These are phyloP conservation scores for Neuroterus valhalla DNA, from an alignment of 1,140 invertebrate genomes.

Conservation along the genomic window DNA sequence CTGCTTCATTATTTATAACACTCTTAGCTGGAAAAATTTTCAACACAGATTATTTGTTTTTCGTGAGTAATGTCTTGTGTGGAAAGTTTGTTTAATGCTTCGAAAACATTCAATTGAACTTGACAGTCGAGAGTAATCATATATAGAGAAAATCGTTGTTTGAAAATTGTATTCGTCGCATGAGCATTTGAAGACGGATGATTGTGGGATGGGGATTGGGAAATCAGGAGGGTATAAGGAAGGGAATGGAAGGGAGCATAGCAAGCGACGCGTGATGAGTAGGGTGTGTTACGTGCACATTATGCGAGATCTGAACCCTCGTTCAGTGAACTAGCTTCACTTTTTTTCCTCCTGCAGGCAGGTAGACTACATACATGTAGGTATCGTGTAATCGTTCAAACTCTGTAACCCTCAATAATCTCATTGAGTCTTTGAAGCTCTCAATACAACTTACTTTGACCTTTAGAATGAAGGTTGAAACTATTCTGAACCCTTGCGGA, in stretches of 20 bases:
- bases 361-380: background rate
- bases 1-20: too few species aligned
- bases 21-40: too few species aligned
- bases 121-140: background rate
- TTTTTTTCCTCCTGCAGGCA: slow-evolving; percentile 34
- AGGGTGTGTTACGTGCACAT: slow-evolving; percentile 67
- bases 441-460: background rate
- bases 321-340: slow-evolving; percentile 9
- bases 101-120: too few species aligned
- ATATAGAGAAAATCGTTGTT: slow-evolving; percentile 16
- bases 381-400: too few species aligned
- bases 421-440: slow-evolving; percentile 12
- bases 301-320: slow-evolving; percentile 61
- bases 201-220: slow-evolving; percentile 35
- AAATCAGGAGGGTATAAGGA: slow-evolving; percentile 35
- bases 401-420: too few species aligned
- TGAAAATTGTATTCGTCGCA: slow-evolving; percentile 1
- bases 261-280: slow-evolving; percentile 70
- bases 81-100: too few species aligned
- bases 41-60: too few species aligned
- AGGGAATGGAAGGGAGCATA: slow-evolving; percentile 54
- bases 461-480: too few species aligned
- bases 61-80: too few species aligned
- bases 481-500: too few species aligned
- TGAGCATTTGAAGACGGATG: slow-evolving; percentile 11